Evolutionary conservation across 2,113 vertebrate species (phyloP).

Genomic region (Oenanthe oenanthe): DNA sequence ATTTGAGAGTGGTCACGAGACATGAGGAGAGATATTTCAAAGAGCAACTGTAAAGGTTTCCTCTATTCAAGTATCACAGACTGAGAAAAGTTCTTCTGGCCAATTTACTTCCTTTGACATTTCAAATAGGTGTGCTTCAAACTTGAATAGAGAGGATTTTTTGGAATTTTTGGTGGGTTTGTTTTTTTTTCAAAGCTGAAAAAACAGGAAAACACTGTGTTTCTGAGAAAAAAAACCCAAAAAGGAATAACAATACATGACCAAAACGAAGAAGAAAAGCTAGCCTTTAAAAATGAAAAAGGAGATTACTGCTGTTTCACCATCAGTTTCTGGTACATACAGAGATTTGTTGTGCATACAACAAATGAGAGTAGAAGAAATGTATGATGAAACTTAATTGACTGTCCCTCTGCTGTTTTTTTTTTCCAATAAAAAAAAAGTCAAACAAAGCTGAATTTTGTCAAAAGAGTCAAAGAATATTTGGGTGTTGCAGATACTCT

Average conservation of each 20-base stretch:
- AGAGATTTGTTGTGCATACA: background rate
- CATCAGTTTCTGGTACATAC: background rate
- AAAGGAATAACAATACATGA: background rate
- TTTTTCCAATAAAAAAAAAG: background rate
- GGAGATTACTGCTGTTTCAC: background rate
- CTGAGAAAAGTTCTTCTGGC: background rate
- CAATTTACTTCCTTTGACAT: background rate
- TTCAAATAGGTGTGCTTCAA: background rate
- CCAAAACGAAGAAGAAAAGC: background rate
- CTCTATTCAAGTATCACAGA: background rate
- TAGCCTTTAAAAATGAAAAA: background rate
- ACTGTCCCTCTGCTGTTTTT: background rate
- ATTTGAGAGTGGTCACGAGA: background rate
- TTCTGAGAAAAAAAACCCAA: background rate
- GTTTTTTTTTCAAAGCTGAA: background rate
- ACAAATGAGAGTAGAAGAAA: background rate
- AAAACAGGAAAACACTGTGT: background rate
- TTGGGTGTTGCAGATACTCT: background rate
- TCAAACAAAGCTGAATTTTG: fast-evolving
- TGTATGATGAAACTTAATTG: background rate
- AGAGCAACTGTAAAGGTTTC: fast-evolving
- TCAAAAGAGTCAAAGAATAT: background rate
- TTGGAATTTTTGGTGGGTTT: too few relatives aligned
- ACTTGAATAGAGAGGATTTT: background rate
- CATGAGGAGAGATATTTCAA: background rate